Percentiles rank a stretch among this genome's conserved stretches.
Conservation (phyloP, 1,140 invertebrate species). For the Batillaria attramentaria region DNA sequence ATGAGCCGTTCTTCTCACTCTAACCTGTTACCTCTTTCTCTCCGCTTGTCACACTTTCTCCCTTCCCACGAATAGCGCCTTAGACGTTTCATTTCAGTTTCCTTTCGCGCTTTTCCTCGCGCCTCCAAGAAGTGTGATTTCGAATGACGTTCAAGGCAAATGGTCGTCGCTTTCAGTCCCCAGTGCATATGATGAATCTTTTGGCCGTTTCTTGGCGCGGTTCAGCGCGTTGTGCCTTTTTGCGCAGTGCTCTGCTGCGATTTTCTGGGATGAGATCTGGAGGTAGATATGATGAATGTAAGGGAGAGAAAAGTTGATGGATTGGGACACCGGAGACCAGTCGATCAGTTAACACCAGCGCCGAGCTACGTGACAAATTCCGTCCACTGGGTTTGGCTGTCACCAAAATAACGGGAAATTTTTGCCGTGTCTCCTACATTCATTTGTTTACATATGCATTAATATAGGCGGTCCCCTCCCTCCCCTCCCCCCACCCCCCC, state of each 20-base stretch:
- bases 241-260: not conserved
- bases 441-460: too few species aligned
- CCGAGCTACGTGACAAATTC: too few species aligned
- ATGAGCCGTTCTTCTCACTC: not conserved
- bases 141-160: conserved; percentile 16
- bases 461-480: too few species aligned
- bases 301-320: not conserved
- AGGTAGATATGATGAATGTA: conserved; percentile 24
- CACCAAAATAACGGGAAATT: too few species aligned
- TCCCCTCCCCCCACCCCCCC: too few species aligned
- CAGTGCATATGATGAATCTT: conserved; percentile 22
- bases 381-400: too few species aligned
- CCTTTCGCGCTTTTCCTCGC: not conserved
- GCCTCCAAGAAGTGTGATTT: not conserved
- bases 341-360: conserved; percentile 10
- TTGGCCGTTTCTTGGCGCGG: not conserved
- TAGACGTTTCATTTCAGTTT: not conserved
- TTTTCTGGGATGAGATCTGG: not conserved
- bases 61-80: not conserved
- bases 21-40: not conserved
- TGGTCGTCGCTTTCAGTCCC: conserved; percentile 5
- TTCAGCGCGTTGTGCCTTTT: not conserved
- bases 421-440: too few species aligned
- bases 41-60: too few species aligned
- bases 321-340: not conserved